A percentile compares a stretch with the other conserved stretches of the same genome.
These are phyloP conservation scores for Hipparchia semele DNA, from an alignment of 2,888 invertebrate species.

Conservation along the genomic window DNA sequence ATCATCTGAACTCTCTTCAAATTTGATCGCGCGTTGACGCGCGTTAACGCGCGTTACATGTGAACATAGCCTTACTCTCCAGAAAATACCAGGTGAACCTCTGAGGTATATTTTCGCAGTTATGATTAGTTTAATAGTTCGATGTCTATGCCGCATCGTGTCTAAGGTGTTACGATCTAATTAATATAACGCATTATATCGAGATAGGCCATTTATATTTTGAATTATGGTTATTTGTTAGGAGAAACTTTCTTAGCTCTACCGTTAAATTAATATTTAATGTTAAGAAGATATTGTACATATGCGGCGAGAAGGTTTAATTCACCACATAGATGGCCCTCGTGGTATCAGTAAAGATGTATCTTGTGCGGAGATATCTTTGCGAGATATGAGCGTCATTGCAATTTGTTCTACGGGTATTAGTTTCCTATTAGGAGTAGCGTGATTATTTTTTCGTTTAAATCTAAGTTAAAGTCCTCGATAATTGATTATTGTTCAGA, in stretches of 20 bases:
- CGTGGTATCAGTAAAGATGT: slow-evolving; percentile 18
- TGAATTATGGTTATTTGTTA: slow-evolving; percentile 49
- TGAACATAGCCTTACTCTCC: too few relatives aligned
- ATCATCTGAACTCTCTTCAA: too few relatives aligned
- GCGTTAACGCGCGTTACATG: too few relatives aligned
- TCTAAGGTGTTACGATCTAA: slow-evolving; percentile 48
- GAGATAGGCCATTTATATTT: slow-evolving; percentile 53
- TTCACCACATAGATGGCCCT: slow-evolving; percentile 63
- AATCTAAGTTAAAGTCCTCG: slow-evolving; percentile 54
- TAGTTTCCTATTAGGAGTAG: slow-evolving; percentile 82
- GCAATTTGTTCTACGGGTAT: slow-evolving; percentile 84
- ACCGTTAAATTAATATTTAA: slow-evolving; percentile 55
- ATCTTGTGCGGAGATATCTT: slow-evolving; percentile 29
- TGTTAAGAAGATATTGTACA: slow-evolving; percentile 53
- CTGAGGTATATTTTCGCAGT: neutral
- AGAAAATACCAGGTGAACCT: neutral
- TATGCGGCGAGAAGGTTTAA: slow-evolving; percentile 50
- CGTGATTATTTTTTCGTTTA: slow-evolving; percentile 73
- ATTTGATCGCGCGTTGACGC: too few relatives aligned
- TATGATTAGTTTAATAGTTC: slow-evolving; percentile 5
- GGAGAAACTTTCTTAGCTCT: slow-evolving; percentile 32
- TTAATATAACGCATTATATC: slow-evolving; percentile 38
- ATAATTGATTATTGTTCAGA: slow-evolving; percentile 60
- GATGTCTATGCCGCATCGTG: slow-evolving; percentile 25
- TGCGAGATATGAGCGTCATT: slow-evolving; percentile 46